A percentile compares a stretch with the other conserved stretches of the same genome.
phyloP scores from a whole-genome alignment of 2,888 invertebrate genomes.

The Isotomurus palustris region DNA sequence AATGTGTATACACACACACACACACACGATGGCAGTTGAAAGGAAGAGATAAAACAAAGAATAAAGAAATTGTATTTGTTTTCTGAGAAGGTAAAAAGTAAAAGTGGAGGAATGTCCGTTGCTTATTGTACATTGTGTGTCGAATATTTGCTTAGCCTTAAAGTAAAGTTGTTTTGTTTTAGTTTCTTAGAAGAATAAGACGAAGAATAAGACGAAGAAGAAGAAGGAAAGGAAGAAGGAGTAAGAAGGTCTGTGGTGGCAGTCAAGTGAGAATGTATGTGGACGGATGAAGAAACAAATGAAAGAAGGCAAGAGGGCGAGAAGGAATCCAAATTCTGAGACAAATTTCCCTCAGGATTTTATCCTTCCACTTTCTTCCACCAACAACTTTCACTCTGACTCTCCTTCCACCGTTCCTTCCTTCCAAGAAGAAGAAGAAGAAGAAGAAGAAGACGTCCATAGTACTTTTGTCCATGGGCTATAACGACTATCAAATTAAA shows the following conservation, averaged over 20 bases:
- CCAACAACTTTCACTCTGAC: not conserved
- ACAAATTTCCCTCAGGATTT: slow-evolving; percentile 44
- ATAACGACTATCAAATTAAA: too few species aligned
- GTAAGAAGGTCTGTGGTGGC: not conserved
- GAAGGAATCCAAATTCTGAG: slow-evolving; percentile 5
- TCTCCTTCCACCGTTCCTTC: not conserved
- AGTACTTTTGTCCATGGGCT: too few species aligned
- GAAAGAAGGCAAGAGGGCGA: slow-evolving; percentile 24
- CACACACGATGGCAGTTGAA: too few species aligned
- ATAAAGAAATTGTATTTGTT: too few species aligned
- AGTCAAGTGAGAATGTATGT: slow-evolving; percentile 1
- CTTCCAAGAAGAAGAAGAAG: not conserved
- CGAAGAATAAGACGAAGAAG: not conserved
- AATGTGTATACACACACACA: too few species aligned
- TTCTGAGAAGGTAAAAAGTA: not conserved
- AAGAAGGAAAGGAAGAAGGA: not conserved
- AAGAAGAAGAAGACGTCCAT: too few species aligned
- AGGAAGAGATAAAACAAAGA: too few species aligned
- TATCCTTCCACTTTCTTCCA: slow-evolving; percentile 6
- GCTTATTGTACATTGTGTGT: not conserved
- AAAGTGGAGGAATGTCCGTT: not conserved
- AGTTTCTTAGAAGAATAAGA: not conserved
- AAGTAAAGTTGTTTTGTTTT: too few species aligned
- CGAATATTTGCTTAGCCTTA: too few species aligned
- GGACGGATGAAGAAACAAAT: slow-evolving; percentile 29